Percentiles rank a stretch among this genome's conserved stretches.
Evolutionary conservation across 1,140 invertebrate genomes (phyloP).

Genomic region (Triops cancriformis): DNA sequence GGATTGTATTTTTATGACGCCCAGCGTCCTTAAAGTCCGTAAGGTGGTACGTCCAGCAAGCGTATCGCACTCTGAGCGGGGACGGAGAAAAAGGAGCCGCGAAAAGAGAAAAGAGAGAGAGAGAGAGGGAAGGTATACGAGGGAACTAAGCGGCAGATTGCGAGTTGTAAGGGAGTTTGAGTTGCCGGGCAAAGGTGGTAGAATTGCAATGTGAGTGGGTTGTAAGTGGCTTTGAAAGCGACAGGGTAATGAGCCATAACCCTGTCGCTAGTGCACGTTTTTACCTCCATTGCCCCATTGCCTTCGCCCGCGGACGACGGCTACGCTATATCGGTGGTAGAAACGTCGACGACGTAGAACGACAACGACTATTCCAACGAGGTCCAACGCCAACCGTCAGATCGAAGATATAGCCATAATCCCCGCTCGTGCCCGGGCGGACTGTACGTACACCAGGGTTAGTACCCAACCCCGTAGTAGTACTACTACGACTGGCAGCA

Average conservation of each 20-base stretch:
- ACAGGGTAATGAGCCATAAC: constrained; percentile 13
- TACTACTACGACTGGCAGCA: background rate
- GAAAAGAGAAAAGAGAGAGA: background rate
- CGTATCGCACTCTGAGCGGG: background rate
- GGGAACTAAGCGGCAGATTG: background rate
- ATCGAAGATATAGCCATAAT: constrained; percentile 10
- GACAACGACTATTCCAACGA: background rate
- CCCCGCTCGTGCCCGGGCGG: background rate
- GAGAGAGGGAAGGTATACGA: background rate
- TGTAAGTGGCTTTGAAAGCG: constrained; percentile 10
- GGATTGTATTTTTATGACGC: background rate
- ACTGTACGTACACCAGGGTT: background rate
- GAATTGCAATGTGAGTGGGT: constrained; percentile 13
- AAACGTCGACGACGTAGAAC: background rate
- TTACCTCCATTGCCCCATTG: constrained; percentile 11
- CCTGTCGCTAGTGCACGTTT: constrained; percentile 12
- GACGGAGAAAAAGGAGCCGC: background rate
- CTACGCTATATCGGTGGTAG: background rate
- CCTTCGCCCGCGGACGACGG: background rate
- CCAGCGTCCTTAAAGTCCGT: background rate
- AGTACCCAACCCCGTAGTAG: too few relatives aligned
- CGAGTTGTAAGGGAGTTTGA: constrained; percentile 9
- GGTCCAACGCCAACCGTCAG: constrained; percentile 3
- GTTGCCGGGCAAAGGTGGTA: background rate
- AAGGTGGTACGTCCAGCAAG: background rate